phyloP scores from a whole-genome alignment of 2,113 vertebrate species.

The Eudyptes chrysolophus region DNA sequence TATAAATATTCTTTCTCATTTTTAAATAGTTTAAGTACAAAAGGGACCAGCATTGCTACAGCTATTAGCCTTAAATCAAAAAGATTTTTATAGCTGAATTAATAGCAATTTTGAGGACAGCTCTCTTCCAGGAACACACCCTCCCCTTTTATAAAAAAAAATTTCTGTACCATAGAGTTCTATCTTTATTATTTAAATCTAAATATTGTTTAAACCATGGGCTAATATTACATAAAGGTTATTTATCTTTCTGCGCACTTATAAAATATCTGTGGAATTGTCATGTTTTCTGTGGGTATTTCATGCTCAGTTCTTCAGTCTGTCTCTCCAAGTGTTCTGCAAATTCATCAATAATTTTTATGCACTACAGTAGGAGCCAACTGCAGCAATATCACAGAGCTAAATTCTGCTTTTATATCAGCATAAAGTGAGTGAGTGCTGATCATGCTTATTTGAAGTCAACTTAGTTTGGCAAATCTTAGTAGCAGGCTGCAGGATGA shows the following conservation, averaged over 20 bases:
- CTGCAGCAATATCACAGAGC: background rate
- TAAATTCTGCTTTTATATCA: background rate
- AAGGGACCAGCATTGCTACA: background rate
- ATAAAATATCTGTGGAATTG: background rate
- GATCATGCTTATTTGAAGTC: background rate
- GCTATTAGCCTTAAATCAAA: background rate
- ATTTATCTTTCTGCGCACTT: background rate
- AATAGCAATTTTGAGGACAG: background rate
- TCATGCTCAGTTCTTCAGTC: background rate
- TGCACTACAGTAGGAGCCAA: background rate
- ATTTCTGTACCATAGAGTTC: background rate
- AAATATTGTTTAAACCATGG: background rate
- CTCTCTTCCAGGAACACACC: background rate
- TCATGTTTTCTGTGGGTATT: background rate
- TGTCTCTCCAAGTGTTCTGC: background rate
- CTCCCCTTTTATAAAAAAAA: background rate
- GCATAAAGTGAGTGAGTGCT: background rate
- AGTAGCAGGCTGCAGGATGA: background rate
- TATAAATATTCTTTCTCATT: background rate
- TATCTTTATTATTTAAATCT: background rate
- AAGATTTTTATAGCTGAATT: background rate
- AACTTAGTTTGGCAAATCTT: background rate
- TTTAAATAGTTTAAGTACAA: background rate
- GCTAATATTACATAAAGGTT: background rate
- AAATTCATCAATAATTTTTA: constrained; percentile 28